phyloP scores from a whole-genome alignment of 2,888 invertebrate species.

The Netelia virgata region DNA sequence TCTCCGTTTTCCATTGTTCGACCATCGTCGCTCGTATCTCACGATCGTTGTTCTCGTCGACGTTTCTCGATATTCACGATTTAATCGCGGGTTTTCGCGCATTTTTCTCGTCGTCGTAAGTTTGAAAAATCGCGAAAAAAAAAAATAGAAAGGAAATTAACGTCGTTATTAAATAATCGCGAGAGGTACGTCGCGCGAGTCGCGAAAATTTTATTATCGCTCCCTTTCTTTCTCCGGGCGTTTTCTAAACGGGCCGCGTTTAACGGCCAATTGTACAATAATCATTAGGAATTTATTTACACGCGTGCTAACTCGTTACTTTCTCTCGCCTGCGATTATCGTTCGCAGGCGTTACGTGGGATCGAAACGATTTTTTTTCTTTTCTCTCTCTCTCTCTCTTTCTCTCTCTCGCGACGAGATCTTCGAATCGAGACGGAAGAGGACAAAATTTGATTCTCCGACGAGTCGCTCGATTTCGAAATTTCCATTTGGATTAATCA shows the following conservation, averaged over 20 bases:
- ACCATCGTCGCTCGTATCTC: conserved; percentile 18
- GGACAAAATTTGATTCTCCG: background rate
- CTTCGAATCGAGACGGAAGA: conserved; percentile 31
- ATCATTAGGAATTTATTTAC: conserved; percentile 84
- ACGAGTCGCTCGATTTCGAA: too few species aligned
- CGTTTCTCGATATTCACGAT: conserved; percentile 2
- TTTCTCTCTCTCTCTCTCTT: background rate
- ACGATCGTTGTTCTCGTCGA: conserved; percentile 48
- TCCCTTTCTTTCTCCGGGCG: conserved; percentile 62
- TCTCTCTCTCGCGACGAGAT: background rate
- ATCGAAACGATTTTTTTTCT: conserved; percentile 27
- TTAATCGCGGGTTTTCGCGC: too few species aligned
- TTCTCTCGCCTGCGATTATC: conserved; percentile 53
- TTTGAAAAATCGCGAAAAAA: too few species aligned
- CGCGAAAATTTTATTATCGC: conserved; percentile 52
- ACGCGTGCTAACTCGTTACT: conserved; percentile 80
- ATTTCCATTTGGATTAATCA: too few species aligned
- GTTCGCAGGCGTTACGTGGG: conserved; percentile 17
- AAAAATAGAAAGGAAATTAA: conserved; percentile 34
- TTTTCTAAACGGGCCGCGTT: conserved; percentile 65
- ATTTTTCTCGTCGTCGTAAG: background rate
- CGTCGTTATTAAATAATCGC: conserved; percentile 44
- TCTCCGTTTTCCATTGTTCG: conserved; percentile 6
- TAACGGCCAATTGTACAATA: conserved; percentile 79
- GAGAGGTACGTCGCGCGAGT: conserved; percentile 31